Base-by-base conservation (phyloP, 1,140 invertebrate species). In the Berghia stephanieae region DNA sequence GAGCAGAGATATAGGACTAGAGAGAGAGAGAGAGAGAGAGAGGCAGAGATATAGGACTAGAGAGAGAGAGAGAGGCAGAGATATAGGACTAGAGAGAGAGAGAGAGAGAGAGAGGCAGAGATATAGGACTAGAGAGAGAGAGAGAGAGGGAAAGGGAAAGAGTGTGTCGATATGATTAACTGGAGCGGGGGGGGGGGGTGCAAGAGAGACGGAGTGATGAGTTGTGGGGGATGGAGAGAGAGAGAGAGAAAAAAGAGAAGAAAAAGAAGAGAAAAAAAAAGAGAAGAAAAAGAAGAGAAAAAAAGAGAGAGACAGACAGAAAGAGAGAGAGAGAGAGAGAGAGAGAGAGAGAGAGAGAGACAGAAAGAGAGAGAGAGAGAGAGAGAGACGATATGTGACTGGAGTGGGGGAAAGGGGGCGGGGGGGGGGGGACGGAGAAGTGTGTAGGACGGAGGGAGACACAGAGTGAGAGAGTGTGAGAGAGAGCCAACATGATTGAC, bases 221-320 rank as follows among this genome's bases (percentile, higher is more conserved):
- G 69, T 36, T 69, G 75, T 69, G 75, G 69, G 63, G 46, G 75
- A 77, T 40, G 60, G 72, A 74, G 72, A 57, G 52, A 74, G 44
- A 74, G 49, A 74, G 44, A 74, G 72, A 74, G 16, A 74, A 27
- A 69, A 27, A 69, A 6, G 21, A 8, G 10, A 8, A 63, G 57
- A 63, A 31, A 63, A 16, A 13, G 10, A 31, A 66, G 27, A 66
- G 43, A 3, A 70, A 18, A 70, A 18, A 70, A 2, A 70, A 1
- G 31, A 40, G 1, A 70, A 70, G 31, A 43, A 1, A 21, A 1
- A 43, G n/a, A 10, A 16, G 57, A 10, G 67, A 43, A 69, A 40
- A 38, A 13, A 31, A 43, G 34, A 8, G 57, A 63, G 27, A 69
- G 67, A 43, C 27, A 69, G 67, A 42, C 24, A 60, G 44, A 74